Conservation (phyloP, 1,140 invertebrate genomes). For the Asbolus verrucosus region DNA sequence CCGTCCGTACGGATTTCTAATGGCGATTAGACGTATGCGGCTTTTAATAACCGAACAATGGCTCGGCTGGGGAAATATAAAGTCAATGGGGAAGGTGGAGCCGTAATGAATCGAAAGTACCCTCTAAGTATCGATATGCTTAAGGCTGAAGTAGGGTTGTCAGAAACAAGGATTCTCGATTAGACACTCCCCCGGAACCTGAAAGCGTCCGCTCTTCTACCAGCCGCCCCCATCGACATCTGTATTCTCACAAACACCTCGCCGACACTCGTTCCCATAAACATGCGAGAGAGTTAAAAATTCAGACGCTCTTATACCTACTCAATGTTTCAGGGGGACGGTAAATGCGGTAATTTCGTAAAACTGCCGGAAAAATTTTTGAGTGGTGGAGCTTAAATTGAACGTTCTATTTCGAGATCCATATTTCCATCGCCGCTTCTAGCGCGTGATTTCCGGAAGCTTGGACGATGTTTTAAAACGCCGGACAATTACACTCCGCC, state of each 20-base stretch:
- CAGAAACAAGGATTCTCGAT: conserved; percentile 60
- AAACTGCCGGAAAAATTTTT: conserved; percentile 14
- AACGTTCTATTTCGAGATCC: conserved; percentile 13
- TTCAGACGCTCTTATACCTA: conserved; percentile 38
- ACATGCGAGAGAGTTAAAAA: conserved; percentile 35
- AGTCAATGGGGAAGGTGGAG: conserved; percentile 38
- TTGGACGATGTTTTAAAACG: conserved; percentile 12
- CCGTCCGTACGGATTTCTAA: not conserved
- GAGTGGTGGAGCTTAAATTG: conserved; percentile 16
- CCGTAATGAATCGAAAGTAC: conserved; percentile 58
- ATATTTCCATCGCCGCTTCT: conserved; percentile 29
- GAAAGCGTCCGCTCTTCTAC: conserved; percentile 29
- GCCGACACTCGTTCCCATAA: conserved; percentile 25
- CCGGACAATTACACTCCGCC: no score
- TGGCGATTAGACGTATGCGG: conserved; percentile 1
- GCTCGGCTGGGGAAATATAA: conserved; percentile 10
- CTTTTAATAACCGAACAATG: conserved; percentile 11
- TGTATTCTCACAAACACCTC: conserved; percentile 43
- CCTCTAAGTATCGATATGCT: conserved; percentile 57
- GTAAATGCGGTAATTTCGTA: conserved; percentile 36
- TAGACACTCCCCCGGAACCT: conserved; percentile 48
- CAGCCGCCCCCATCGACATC: conserved; percentile 31
- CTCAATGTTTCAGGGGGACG: conserved; percentile 35
- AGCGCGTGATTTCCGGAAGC: not conserved
- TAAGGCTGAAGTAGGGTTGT: conserved; percentile 54